These are phyloP conservation scores for Hepsetus odoe DNA, from an alignment of 2,113 vertebrate species.

Conservation along the genomic window DNA sequence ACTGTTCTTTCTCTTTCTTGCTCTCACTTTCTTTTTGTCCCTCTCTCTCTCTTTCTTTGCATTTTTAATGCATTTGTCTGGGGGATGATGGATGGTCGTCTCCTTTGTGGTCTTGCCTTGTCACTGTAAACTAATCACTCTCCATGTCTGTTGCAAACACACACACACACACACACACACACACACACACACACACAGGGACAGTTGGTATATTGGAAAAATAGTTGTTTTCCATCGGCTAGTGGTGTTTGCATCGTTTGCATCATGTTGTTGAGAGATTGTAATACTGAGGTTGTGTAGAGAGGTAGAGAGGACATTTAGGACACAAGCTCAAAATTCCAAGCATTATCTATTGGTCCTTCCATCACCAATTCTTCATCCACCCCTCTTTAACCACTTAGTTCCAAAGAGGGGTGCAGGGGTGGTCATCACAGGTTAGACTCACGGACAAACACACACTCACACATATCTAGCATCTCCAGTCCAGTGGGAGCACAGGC, in stretches of 20 bases:
- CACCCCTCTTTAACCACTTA: too few species aligned
- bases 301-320: too few species aligned
- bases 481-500: too few species aligned
- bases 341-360: too few species aligned
- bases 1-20: background rate
- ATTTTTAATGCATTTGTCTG: conserved; percentile 52
- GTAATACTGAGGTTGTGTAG: too few species aligned
- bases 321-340: too few species aligned
- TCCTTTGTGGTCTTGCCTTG: conserved; percentile 43
- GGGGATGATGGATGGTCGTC: conserved; percentile 52
- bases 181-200: conserved; percentile 6
- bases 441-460: too few species aligned
- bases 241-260: background rate
- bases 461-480: too few species aligned
- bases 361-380: too few species aligned
- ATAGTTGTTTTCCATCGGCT: background rate
- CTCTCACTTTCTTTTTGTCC: background rate
- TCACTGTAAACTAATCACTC: conserved; percentile 58
- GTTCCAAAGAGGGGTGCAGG: too few species aligned
- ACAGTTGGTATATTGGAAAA: background rate
- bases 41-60: background rate
- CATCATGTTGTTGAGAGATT: too few species aligned
- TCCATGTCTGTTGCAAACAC: background rate
- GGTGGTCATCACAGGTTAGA: too few species aligned
- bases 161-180: conserved; percentile 6